Evolutionary conservation across 1,140 invertebrate species (phyloP), one percentile per base, ranked within the genome.

Genomic region (Sarcophaga peregrina): DNA sequence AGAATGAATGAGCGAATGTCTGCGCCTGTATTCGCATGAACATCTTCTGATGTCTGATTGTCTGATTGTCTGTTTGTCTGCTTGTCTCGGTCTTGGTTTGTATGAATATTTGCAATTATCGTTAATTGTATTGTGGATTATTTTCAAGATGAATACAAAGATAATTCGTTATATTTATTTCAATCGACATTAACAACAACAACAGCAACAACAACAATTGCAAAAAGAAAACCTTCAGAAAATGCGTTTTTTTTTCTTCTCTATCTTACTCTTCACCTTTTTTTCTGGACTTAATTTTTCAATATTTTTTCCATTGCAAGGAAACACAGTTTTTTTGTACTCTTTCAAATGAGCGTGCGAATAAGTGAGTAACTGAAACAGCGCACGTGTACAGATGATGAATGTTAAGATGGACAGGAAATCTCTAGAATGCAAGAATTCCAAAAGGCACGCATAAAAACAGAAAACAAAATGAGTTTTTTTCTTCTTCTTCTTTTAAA

Each of bases 161-260:
- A 76, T 76, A 76, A 50, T 76, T 76, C 74, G 74, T 76, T 76
- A 76, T 76, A 76, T 76, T 76, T 76, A 76, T 76, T 76, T 76
- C 74, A 76, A 76, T 76, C 74, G 74, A 76, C 74, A 76, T 48
- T 76, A 76, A 48, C 74, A 48, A 76, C 74, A 48, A 17, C 25
- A 37, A 37, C 25, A 37, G 4, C 25, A 37, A 37, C 25, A 37
- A 2, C 25, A 37, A 37, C 25, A 37, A 2, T 37, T 2, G 25
- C 25, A 37, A 37, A 37, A 4, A 37, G 17, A 76, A 48, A 46
- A 46, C 74, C n/a, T 48, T 74, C 73, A 15, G n/a, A 48, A 76
- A 68, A 68, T 68, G 62, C 62, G 62, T 68, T 68, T 17, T 68
- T 68, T 68, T 68, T 62, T 62, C n/a, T 8, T 17, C n/a, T 50